phyloP scores from a whole-genome alignment of 2,113 vertebrate genomes.

The Coryphaenoides rupestris region DNA sequence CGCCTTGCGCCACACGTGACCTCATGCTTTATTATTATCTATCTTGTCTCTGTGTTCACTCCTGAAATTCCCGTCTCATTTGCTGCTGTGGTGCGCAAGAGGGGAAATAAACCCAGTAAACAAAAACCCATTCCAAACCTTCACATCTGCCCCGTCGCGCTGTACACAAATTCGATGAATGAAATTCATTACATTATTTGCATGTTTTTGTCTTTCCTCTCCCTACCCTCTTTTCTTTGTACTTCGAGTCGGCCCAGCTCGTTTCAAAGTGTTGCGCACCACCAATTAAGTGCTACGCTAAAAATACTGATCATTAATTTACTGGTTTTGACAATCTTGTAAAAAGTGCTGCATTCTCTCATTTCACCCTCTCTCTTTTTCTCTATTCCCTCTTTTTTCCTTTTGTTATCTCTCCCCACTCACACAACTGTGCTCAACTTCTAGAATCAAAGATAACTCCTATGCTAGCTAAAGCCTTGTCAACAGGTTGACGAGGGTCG shows the following conservation, averaged over 20 bases:
- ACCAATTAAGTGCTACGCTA: constrained; percentile 51
- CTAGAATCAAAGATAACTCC: no score
- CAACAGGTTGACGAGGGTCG: no score
- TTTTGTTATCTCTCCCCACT: not conserved
- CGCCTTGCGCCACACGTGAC: no score
- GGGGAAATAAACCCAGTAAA: not conserved
- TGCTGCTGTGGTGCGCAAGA: constrained; percentile 36
- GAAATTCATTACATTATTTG: constrained; percentile 30
- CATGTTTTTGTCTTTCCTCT: constrained; percentile 36
- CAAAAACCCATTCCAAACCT: constrained; percentile 29
- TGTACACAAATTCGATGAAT: constrained; percentile 62
- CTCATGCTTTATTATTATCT: no score
- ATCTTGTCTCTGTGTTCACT: no score
- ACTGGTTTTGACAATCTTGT: constrained; percentile 47
- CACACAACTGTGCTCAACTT: no score
- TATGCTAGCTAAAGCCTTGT: no score
- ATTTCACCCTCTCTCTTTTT: not conserved
- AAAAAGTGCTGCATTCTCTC: constrained; percentile 17
- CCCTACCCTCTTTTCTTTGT: constrained; percentile 20
- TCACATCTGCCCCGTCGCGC: constrained; percentile 51
- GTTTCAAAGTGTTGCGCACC: constrained; percentile 28
- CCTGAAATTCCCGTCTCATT: no score
- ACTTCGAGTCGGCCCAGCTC: constrained; percentile 26
- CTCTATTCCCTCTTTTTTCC: not conserved
- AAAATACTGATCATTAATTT: constrained; percentile 61